A percentile compares a stretch with the other conserved stretches of the same genome.
phyloP scores from a whole-genome alignment of 2,113 vertebrate genomes.

The Gila orcuttii region DNA sequence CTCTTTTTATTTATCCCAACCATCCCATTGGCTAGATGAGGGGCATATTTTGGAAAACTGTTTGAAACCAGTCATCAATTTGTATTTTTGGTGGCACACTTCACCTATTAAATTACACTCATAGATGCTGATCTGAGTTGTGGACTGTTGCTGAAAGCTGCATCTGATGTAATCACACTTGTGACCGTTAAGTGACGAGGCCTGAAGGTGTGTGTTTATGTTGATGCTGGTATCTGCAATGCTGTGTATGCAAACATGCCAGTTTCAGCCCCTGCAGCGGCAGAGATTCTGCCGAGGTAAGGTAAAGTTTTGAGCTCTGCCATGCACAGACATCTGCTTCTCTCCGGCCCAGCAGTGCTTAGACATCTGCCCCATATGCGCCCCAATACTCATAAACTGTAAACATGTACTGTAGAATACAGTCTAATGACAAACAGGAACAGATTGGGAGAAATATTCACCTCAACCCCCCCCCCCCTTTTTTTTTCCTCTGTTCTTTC shows the following conservation, averaged over 20 bases:
- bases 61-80: not conserved
- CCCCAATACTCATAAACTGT: slow-evolving; percentile 32
- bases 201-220: slow-evolving; percentile 10
- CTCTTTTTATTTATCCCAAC: too few relatives aligned
- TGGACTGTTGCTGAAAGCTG: not conserved
- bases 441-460: slow-evolving; percentile 44
- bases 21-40: not conserved
- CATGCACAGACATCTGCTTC: slow-evolving; percentile 47
- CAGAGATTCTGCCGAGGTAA: slow-evolving; percentile 33
- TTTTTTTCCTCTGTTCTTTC: slow-evolving; percentile 42
- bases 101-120: not conserved
- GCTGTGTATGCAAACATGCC: slow-evolving; percentile 29
- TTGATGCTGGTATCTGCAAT: slow-evolving; percentile 25
- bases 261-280: slow-evolving; percentile 28
- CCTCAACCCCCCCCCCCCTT: not conserved
- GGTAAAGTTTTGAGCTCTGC: slow-evolving; percentile 29
- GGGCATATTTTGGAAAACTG: not conserved
- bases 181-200: not conserved
- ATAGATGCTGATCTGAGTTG: not conserved
- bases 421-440: slow-evolving; percentile 34
- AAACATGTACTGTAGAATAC: slow-evolving; percentile 32
- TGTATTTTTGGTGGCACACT: not conserved
- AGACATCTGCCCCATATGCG: slow-evolving; percentile 40
- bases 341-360: slow-evolving; percentile 17
- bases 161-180: slow-evolving; percentile 14